phyloP scores from a whole-genome alignment of 2,888 invertebrate species.

The Drosophila phalerata region DNA sequence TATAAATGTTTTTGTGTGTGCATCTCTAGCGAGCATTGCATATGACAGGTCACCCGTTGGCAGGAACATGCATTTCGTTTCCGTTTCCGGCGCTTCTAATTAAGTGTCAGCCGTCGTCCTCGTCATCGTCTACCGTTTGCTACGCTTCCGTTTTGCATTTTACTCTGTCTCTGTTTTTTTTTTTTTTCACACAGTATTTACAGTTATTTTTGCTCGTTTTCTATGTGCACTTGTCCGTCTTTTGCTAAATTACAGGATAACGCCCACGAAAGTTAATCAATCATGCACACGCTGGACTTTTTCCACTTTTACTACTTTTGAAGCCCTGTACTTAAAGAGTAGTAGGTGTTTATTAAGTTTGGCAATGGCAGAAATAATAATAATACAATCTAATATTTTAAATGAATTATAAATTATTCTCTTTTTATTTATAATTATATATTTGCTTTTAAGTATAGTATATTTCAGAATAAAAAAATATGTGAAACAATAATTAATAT shows the following conservation, averaged over 20 bases:
- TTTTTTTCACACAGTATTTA: background rate
- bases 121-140: constrained; percentile 40
- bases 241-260: constrained; percentile 66
- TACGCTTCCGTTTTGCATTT: constrained; percentile 35
- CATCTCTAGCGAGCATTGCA: constrained; percentile 28
- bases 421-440: too few relatives aligned
- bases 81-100: constrained; percentile 75
- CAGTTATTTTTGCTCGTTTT: constrained; percentile 12
- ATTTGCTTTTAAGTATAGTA: too few relatives aligned
- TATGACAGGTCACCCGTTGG: constrained; percentile 23
- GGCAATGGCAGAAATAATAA: too few relatives aligned
- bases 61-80: constrained; percentile 68
- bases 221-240: constrained; percentile 38
- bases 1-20: background rate
- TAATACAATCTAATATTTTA: too few relatives aligned
- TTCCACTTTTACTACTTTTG: background rate
- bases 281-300: constrained; percentile 65
- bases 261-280: constrained; percentile 72
- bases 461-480: too few relatives aligned
- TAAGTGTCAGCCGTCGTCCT: constrained; percentile 71
- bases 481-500: too few relatives aligned
- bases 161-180: background rate
- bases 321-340: background rate
- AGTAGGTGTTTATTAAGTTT: background rate
- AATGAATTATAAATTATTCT: too few relatives aligned